Evolutionary conservation across 2,797 vertebrate genomes (phyloP).

Genomic region (Pangasius djambal): DNA sequence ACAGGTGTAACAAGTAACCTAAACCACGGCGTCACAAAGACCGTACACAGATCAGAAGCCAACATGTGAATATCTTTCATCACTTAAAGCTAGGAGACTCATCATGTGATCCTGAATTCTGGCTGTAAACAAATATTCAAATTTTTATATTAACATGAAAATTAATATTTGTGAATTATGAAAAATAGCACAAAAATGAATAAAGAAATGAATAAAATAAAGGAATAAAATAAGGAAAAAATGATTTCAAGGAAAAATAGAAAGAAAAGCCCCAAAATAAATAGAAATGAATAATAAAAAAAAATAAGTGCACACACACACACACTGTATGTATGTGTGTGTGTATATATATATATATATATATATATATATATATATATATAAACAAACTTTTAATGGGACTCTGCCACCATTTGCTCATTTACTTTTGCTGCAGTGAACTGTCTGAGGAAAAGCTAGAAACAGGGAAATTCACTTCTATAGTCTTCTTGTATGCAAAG

Average conservation of each 20-base stretch:
- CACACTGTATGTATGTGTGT: too few relatives aligned
- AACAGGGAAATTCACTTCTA: too few relatives aligned
- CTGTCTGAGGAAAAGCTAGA: too few relatives aligned
- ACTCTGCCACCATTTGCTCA: too few relatives aligned
- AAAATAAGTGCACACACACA: too few relatives aligned
- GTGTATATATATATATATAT: too few relatives aligned
- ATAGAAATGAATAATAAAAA: background rate
- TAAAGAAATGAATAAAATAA: background rate
- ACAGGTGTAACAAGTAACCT: background rate
- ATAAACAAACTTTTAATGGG: too few relatives aligned
- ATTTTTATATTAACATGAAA: background rate
- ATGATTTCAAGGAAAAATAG: background rate
- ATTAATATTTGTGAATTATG: background rate
- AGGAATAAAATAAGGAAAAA: background rate
- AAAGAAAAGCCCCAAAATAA: background rate
- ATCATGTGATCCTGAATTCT: background rate
- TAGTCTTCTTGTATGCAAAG: too few relatives aligned
- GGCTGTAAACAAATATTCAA: background rate
- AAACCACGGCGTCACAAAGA: background rate
- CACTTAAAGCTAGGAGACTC: background rate
- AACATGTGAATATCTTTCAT: background rate
- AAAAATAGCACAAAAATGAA: background rate
- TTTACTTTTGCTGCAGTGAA: too few relatives aligned
- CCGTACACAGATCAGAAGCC: background rate
- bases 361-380: too few relatives aligned